Conservation (phyloP, 2,888 invertebrate species). For the Eilema griseolum region DNA sequence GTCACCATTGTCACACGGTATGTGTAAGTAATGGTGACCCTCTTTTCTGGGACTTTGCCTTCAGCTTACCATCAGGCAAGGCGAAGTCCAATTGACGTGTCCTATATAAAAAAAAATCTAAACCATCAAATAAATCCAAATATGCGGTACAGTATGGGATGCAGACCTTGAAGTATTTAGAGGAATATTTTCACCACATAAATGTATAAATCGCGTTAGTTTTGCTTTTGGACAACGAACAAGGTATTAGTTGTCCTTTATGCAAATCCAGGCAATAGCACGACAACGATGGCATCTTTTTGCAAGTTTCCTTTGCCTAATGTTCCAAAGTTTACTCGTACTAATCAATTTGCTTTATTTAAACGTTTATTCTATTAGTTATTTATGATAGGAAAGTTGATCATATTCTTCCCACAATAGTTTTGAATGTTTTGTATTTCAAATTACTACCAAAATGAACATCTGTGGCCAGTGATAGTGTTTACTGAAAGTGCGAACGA, state of each 20-base stretch:
- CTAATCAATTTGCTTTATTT: slow-evolving; percentile 49
- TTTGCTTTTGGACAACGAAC: slow-evolving; percentile 50
- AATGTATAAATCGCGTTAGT: slow-evolving; percentile 52
- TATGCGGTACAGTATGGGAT: neutral
- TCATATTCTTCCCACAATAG: neutral
- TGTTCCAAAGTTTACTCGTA: slow-evolving; percentile 52
- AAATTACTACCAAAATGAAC: too few relatives aligned
- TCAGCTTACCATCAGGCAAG: too few relatives aligned
- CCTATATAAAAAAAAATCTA: too few relatives aligned
- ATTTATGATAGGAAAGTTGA: slow-evolving; percentile 4
- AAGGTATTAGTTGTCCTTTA: slow-evolving; percentile 66
- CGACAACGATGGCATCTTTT: slow-evolving; percentile 64
- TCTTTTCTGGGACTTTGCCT: too few relatives aligned
- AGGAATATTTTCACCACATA: neutral
- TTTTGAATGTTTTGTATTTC: neutral
- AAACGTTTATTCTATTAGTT: slow-evolving; percentile 20
- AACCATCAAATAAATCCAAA: neutral
- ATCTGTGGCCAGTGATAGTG: too few relatives aligned
- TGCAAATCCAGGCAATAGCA: slow-evolving; percentile 77
- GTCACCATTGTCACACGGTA: too few relatives aligned
- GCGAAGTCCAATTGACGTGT: too few relatives aligned
- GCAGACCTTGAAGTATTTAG: neutral
- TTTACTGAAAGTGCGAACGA: too few relatives aligned
- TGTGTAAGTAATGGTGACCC: too few relatives aligned
- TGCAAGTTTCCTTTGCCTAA: slow-evolving; percentile 48